phyloP scores from a whole-genome alignment of 2,113 vertebrate species.

The Scomber scombrus region DNA sequence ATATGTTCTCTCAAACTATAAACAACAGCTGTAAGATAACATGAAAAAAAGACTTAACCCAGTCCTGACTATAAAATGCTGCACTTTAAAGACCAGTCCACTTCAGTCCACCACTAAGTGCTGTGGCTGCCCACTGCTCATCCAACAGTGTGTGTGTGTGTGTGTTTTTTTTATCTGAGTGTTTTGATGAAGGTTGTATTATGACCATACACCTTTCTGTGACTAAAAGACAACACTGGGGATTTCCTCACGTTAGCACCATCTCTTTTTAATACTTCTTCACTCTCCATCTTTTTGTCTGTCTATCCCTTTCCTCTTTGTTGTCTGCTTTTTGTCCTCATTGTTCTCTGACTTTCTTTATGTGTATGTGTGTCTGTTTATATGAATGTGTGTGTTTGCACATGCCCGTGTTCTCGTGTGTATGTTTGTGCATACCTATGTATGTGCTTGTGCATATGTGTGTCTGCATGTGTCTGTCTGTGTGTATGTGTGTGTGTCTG shows the following conservation, averaged over 20 bases:
- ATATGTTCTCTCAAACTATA: not conserved
- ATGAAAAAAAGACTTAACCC: not conserved
- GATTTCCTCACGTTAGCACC: conserved; percentile 31
- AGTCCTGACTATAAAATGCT: conserved; percentile 78
- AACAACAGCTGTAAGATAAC: not conserved
- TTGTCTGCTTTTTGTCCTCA: conserved; percentile 55
- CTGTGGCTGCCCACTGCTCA: conserved; percentile 55
- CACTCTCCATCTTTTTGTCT: conserved; percentile 67
- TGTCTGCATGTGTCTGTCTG: not conserved
- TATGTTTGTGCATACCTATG: conserved; percentile 14
- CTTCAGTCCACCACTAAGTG: conserved; percentile 32
- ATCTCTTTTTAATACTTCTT: conserved; percentile 59
- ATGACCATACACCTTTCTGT: conserved; percentile 16
- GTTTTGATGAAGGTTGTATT: conserved; percentile 26
- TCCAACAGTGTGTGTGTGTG: conserved; percentile 6
- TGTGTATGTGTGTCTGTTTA: conserved; percentile 45
- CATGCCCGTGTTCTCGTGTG: conserved; percentile 15
- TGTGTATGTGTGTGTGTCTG: conserved; percentile 14
- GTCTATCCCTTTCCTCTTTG: conserved; percentile 50
- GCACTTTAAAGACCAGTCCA: conserved; percentile 56
- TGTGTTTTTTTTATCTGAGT: not conserved
- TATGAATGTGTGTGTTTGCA: conserved; percentile 32
- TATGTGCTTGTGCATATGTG: not conserved
- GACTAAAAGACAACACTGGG: conserved; percentile 28
- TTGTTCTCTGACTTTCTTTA: conserved; percentile 57